Base-by-base conservation (phyloP, 2,113 vertebrate genomes). In the Mus spicilegus region DNA sequence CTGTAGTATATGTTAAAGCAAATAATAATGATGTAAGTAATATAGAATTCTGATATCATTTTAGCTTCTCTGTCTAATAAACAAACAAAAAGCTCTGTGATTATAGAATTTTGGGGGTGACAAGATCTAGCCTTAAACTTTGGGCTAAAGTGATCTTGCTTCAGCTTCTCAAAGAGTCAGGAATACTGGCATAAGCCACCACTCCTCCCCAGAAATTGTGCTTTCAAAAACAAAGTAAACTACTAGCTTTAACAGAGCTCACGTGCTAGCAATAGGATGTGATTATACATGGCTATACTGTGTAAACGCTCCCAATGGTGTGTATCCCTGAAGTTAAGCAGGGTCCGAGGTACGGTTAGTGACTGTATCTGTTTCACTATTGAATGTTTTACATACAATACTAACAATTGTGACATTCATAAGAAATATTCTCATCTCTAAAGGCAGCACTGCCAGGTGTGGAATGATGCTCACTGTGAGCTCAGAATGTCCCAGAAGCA, bases 1-100 rank as follows among this genome's bases (percentile, higher is more conserved):
- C 8, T 93, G 24, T 0, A 0, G 16, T 95, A 90, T 28, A 17
- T 82, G 36, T 96, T 89, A 94, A 86, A 16, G 82, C 73, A 80
- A 97, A 46, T 73, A 49, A 63, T 56, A 67, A 42, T 91, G 13
- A 16, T 39, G 3, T 75, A 3, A 89, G 7, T 96, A 58, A 80
- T 95, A 86, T 76, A 49, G 19, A 81, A 95, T 86, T 86, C 76
- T 97, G 89, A 63, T 88, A 78, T 84, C 54, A 73, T 26, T 85
- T 93, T 95, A 97, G 77, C 24, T 94, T 42, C 94, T 75, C 85
- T 93, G 28, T 94, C 56, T 76, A 61, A 42, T 58, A 95, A 65
- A 72, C 30, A 77, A 28, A 80, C 36, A n/a, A 33, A 81, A 58
- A 81, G 4, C 4, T 3, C 36, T 26, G 20, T 69, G 19, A 87